Conservation (phyloP, 1,140 invertebrate genomes). For the Platorchestia sp. region DNA sequence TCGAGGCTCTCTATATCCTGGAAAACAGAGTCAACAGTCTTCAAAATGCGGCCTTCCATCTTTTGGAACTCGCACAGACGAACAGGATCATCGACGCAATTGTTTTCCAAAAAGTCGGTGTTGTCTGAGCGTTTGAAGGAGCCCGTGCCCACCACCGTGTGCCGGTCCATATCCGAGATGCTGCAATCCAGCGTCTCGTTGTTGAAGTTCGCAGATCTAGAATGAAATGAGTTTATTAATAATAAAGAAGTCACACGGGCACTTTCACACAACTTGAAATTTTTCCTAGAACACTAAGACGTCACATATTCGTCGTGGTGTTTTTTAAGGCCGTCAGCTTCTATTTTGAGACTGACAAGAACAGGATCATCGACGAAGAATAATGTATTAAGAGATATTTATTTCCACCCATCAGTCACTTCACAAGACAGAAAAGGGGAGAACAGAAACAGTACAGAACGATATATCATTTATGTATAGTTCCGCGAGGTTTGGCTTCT, state of each 20-base stretch:
- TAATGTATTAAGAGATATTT: neutral
- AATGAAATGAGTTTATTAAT: neutral
- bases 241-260: neutral
- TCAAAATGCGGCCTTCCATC: conserved; percentile 72
- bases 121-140: conserved; percentile 65
- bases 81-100: conserved; percentile 73
- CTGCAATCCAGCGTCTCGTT: conserved; percentile 71
- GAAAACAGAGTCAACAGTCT: conserved; percentile 74
- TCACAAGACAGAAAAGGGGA: neutral
- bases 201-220: conserved; percentile 73
- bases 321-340: neutral
- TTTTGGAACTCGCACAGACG: conserved; percentile 74
- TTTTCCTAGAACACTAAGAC: neutral
- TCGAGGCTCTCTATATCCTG: conserved; percentile 70
- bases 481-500: too few species aligned
- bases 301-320: neutral
- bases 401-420: neutral
- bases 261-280: neutral
- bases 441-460: neutral
- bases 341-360: neutral
- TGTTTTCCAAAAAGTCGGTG: conserved; percentile 71
- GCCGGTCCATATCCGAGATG: conserved; percentile 74
- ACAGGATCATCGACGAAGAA: neutral
- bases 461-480: neutral
- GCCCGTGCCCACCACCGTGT: conserved; percentile 69